A percentile compares a stretch with the other conserved stretches of the same genome.
phyloP scores from a whole-genome alignment of 2,797 vertebrate species.

The Acipenser transmontanus region DNA sequence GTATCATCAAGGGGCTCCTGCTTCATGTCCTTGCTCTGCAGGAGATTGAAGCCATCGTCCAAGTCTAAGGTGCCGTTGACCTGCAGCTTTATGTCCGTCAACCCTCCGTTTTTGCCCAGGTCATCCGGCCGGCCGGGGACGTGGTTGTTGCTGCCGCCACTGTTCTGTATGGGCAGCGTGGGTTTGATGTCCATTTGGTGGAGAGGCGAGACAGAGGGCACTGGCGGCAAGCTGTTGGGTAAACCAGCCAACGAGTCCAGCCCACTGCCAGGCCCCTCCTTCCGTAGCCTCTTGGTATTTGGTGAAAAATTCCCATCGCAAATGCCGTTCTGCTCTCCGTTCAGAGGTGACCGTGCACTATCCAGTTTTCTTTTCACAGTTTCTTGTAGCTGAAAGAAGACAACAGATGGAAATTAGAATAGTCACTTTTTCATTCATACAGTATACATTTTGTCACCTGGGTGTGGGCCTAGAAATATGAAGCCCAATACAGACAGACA shows the following conservation, averaged over 20 bases:
- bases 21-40: slow-evolving; percentile 83
- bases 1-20: slow-evolving; percentile 88
- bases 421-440: too few relatives aligned
- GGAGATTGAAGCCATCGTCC: slow-evolving; percentile 81
- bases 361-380: slow-evolving; percentile 96
- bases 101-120: slow-evolving; percentile 78
- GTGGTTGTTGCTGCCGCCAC: slow-evolving; percentile 40
- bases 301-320: slow-evolving; percentile 90
- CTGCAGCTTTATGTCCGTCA: slow-evolving; percentile 77
- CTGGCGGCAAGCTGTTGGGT: slow-evolving; percentile 65
- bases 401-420: too few relatives aligned
- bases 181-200: slow-evolving; percentile 92
- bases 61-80: slow-evolving; percentile 81
- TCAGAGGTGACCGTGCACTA: slow-evolving; percentile 87
- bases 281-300: slow-evolving; percentile 78
- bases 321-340: slow-evolving; percentile 92
- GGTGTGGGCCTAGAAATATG: too few relatives aligned
- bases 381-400: slow-evolving; percentile 80
- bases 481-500: too few relatives aligned
- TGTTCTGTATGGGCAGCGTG: slow-evolving; percentile 64
- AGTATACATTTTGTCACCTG: too few relatives aligned
- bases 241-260: slow-evolving; percentile 74
- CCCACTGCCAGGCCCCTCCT: slow-evolving; percentile 65
- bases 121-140: slow-evolving; percentile 70
- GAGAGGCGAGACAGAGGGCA: slow-evolving; percentile 84